A percentile compares a stretch with the other conserved stretches of the same genome.
These are phyloP conservation scores for Hypena proboscidalis DNA, from an alignment of 2,888 invertebrate species.

Conservation along the genomic window DNA sequence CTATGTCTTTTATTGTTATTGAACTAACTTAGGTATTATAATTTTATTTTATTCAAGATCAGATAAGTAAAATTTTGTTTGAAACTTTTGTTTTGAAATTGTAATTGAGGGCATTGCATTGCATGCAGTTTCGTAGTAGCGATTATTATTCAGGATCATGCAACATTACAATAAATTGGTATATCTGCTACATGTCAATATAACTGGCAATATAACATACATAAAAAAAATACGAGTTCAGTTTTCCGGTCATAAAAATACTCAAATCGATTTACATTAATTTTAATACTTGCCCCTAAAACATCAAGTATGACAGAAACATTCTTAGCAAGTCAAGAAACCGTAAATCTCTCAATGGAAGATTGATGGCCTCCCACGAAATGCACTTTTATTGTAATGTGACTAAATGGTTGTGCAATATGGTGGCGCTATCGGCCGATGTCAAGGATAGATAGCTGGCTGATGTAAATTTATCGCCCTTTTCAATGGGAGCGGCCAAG, in stretches of 20 bases:
- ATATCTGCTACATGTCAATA: too few species aligned
- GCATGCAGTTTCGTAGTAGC: too few species aligned
- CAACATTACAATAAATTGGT: too few species aligned
- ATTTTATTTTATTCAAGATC: too few species aligned
- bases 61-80: too few species aligned
- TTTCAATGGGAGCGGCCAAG: slow-evolving; percentile 65
- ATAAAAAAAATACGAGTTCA: too few species aligned
- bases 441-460: slow-evolving; percentile 75
- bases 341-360: slow-evolving; percentile 52
- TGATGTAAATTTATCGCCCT: slow-evolving; percentile 79
- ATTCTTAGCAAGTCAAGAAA: slow-evolving; percentile 47
- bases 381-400: slow-evolving; percentile 77
- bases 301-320: slow-evolving; percentile 48
- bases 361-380: slow-evolving; percentile 71
- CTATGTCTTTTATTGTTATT: too few species aligned
- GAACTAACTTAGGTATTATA: too few species aligned
- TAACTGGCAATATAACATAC: too few species aligned
- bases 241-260: not conserved
- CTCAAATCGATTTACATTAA: slow-evolving; percentile 8
- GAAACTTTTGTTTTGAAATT: too few species aligned
- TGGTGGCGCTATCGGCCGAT: slow-evolving; percentile 68
- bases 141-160: too few species aligned
- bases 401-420: slow-evolving; percentile 81
- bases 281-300: slow-evolving; percentile 30
- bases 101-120: too few species aligned